Base-by-base conservation (phyloP, 2,888 invertebrate species). In the Mechanitis mazaeus region DNA sequence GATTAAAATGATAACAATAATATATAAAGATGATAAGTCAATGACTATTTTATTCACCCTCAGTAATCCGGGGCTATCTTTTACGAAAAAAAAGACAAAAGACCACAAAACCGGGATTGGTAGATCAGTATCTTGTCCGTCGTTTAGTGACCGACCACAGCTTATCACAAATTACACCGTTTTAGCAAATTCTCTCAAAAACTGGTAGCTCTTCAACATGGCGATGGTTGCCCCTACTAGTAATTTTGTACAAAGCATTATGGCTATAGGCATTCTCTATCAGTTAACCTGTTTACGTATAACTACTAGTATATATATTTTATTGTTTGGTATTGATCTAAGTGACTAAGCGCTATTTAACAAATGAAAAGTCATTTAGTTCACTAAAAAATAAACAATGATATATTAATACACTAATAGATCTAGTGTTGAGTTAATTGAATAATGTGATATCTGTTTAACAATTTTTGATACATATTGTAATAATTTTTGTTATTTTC, bases 151-250 rank as follows among this genome's bases (percentile, higher is more conserved):
- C 76, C 78, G 80, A 80, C 81, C 77, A 71, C 68, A 75, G 75
- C 83, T 88, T 88, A 88, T 88, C 71, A 68, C 81, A 84, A 87
- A 88, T 87, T 82, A 86, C 87, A 80, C 81, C 79, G 75, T 80
- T 86, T 84, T 83, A 82, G 79, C 76, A 74, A 77, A 80, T 78
- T 75, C 79, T 79, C 78, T 80, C 78, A 75, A 81, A 83, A 83
- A 84, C 79, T 80, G 79, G 77, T 79, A 73, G 58, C 62, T 63
- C 64, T 64, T 59, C 56, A 58, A 64, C 64, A 60, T 56, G 31
- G 55, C 57, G 42, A 47, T 45, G 53, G 33, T 50, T 55, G 46
- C 62, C 64, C 58, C 46, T 57, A 59, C 58, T 47, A 61, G 42
- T 56, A 50, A 46, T 20, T 20, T 20, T 42, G 42, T 45, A 35